These are phyloP conservation scores for Euzophera pinguis DNA, from an alignment of 2,888 invertebrate species.

Conservation along the genomic window DNA sequence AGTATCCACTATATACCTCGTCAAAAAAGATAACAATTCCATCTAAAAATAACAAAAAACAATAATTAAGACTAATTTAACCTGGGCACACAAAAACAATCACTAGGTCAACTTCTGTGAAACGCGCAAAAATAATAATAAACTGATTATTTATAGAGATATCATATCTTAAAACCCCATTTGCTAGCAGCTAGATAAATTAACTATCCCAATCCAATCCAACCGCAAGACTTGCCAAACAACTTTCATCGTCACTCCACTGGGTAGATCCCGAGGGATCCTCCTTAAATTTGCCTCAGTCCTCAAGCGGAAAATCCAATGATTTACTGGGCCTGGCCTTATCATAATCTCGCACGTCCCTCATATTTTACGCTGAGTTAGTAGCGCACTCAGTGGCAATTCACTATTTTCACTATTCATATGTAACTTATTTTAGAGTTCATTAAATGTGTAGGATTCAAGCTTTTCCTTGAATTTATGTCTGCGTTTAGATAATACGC, in stretches of 20 bases:
- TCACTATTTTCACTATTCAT: conserved; percentile 59
- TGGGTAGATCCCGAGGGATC: conserved; percentile 27
- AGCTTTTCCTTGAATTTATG: not conserved
- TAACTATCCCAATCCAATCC: not conserved
- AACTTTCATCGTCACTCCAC: conserved; percentile 2
- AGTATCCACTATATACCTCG: too few species aligned
- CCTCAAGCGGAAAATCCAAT: conserved; percentile 70
- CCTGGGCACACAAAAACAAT: too few species aligned
- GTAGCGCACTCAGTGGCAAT: conserved; percentile 38
- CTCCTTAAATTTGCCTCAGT: conserved; percentile 68
- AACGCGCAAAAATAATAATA: too few species aligned
- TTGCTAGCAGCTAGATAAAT: too few species aligned
- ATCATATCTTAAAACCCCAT: too few species aligned
- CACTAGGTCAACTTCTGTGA: too few species aligned
- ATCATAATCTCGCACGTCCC: conserved; percentile 76
- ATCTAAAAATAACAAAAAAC: too few species aligned
- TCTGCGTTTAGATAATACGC: not conserved
- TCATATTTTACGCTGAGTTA: conserved; percentile 71
- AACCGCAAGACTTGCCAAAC: not conserved
- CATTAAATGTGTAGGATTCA: not conserved
- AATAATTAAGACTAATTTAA: too few species aligned
- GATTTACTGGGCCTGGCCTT: conserved; percentile 71
- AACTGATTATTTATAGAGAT: too few species aligned
- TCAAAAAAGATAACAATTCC: too few species aligned
- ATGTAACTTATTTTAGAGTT: conserved; percentile 18